Conservation (phyloP, 2,113 vertebrate species). For the Oncorhynchus keta region DNA sequence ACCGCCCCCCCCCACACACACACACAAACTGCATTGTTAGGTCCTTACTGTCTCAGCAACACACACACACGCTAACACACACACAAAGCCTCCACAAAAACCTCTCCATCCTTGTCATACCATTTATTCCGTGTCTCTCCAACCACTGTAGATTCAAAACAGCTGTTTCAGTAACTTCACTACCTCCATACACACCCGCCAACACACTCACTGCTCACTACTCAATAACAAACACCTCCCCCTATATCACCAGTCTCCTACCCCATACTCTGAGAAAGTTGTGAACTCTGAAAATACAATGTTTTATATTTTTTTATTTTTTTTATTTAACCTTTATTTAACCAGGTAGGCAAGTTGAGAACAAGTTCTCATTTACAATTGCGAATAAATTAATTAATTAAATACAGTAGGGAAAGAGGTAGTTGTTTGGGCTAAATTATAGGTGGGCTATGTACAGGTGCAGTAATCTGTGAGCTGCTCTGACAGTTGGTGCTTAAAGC, state of each 20-base stretch:
- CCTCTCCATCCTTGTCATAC: background rate
- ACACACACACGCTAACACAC: background rate
- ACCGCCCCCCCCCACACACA: background rate
- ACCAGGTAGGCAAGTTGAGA: too few relatives aligned
- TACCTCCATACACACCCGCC: slow-evolving; percentile 11
- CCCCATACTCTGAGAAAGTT: background rate
- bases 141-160: background rate
- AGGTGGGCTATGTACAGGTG: too few relatives aligned
- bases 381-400: too few relatives aligned
- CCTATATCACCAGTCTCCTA: background rate
- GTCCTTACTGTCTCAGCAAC: background rate
- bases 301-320: too few relatives aligned
- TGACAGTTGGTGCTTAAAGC: too few relatives aligned
- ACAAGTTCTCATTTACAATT: too few relatives aligned
- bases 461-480: too few relatives aligned
- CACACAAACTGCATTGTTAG: background rate
- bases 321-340: too few relatives aligned
- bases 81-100: background rate
- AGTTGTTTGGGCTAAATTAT: too few relatives aligned
- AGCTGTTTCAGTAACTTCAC: slow-evolving; percentile 3
- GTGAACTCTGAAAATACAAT: background rate
- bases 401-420: too few relatives aligned
- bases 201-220: background rate
- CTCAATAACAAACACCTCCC: background rate
- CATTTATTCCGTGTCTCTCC: background rate